Conservation (phyloP, 1,140 invertebrate genomes). For the Saccostrea echinata region DNA sequence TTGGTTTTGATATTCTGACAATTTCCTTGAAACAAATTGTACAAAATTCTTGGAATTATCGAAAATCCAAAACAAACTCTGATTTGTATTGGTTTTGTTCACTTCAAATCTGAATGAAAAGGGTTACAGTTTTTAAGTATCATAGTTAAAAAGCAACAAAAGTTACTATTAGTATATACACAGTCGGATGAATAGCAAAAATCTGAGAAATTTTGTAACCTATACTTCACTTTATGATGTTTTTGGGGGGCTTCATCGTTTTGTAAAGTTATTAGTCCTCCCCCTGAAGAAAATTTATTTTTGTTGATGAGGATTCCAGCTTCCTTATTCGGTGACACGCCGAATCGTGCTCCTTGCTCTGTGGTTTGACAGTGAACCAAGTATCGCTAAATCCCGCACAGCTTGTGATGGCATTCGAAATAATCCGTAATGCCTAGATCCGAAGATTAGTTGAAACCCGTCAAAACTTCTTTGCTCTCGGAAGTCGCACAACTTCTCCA, state of each 20-base stretch:
- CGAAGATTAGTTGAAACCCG: conserved; percentile 50
- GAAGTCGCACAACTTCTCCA: conserved; percentile 49
- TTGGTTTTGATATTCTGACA: too few species aligned
- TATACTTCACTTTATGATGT: neutral
- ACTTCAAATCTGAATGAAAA: too few species aligned
- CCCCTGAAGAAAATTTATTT: neutral
- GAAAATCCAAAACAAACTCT: too few species aligned
- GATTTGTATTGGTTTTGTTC: too few species aligned
- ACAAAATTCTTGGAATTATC: too few species aligned
- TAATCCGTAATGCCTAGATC: conserved; percentile 21
- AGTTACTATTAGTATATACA: neutral
- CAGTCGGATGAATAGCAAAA: neutral
- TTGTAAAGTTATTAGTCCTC: neutral
- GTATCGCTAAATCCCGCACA: conserved; percentile 21
- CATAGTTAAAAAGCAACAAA: too few species aligned
- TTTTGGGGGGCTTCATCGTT: neutral
- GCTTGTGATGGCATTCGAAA: conserved; percentile 17
- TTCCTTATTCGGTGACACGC: conserved; percentile 13
- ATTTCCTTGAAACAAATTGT: too few species aligned
- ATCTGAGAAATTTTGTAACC: neutral
- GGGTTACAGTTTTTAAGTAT: too few species aligned
- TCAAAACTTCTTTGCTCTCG: conserved; percentile 40
- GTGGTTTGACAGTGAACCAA: conserved; percentile 13
- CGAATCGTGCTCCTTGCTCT: neutral
- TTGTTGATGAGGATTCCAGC: neutral